Evolutionary conservation across 2,113 vertebrate species (phyloP), one percentile per base, ranked within the genome.

Genomic region (Pseudopodoces humilis): DNA sequence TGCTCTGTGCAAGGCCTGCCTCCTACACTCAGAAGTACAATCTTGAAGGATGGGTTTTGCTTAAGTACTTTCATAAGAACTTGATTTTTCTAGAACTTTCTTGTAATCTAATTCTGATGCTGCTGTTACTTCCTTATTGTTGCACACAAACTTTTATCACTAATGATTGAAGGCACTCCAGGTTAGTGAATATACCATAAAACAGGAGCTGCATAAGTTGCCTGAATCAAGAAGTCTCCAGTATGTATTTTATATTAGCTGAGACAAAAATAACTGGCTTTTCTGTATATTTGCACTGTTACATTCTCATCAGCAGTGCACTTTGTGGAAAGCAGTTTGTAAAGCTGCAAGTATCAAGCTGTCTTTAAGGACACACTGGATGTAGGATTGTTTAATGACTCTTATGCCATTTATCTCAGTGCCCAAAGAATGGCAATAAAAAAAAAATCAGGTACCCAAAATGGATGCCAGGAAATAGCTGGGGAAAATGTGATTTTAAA

Each of bases 221-320:
- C 43, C 65, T 68, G n/a, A 68, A 67, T 78, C 10, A 50, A 70
- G 67, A 28, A 72, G 53, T 88, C 58, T 27, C 28, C 35, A 58
- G 58, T 60, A 52, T 50, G 15, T 65, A 44, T 77, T 95, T 87
- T 96, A 49, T 59, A 82, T 82, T 44, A 91, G 50, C 92, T 93
- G 82, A 94, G 90, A 94, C 41, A 93, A 90, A 94, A 49, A 21
- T 76, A 63, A 72, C 65, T 59, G 46, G 13, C 27, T 89, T 84
- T 87, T 62, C 63, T 93, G 43, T 35, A 7, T 39, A 56, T 86
- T 52, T 93, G 64, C 31, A 53, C n/a, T 93, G 53, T 87, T 59
- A 35, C 15, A 63, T 39, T 86, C 85, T 62, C 74, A 77, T 92
- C 69, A 92, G 80, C 46, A 46, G 23, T 53, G 72, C 2, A 10